These are phyloP conservation scores for Mycalesis mineus DNA, from an alignment of 2,888 invertebrate genomes.

Conservation along the genomic window DNA sequence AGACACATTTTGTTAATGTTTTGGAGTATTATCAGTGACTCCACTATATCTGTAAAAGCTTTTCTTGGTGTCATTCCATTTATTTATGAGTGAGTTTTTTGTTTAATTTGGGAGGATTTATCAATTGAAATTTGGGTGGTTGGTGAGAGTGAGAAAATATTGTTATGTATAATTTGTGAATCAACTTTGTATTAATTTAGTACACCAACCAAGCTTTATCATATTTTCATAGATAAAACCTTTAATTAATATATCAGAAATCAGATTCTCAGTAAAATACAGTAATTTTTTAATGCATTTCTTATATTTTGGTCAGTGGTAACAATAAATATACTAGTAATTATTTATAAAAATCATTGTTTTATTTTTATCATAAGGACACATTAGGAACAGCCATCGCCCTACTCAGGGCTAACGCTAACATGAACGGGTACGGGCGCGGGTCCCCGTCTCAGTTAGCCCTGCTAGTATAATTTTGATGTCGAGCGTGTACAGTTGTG, in stretches of 20 bases:
- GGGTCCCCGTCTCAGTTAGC: too few relatives aligned
- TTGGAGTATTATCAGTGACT: neutral
- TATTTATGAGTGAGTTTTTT: conserved; percentile 23
- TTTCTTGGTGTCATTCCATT: conserved; percentile 26
- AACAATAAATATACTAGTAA: conserved; percentile 67
- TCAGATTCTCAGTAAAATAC: conserved; percentile 54
- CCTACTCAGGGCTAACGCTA: too few relatives aligned
- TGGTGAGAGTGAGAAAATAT: conserved; percentile 8
- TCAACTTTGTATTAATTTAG: conserved; percentile 7
- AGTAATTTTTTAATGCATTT: conserved; percentile 74
- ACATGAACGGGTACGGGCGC: too few relatives aligned
- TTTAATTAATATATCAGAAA: conserved; percentile 33
- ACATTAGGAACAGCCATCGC: too few relatives aligned
- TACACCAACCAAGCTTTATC: conserved; percentile 14
- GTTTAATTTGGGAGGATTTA: conserved; percentile 15
- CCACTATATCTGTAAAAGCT: neutral
- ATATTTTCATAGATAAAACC: conserved; percentile 24
- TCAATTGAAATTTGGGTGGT: conserved; percentile 15
- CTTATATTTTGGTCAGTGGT: conserved; percentile 59
- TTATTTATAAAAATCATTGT: conserved; percentile 58
- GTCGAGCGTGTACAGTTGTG: too few relatives aligned
- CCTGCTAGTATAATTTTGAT: too few relatives aligned
- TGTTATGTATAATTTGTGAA: conserved; percentile 9
- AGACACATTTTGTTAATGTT: neutral
- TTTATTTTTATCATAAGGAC: conserved; percentile 11